phyloP scores from a whole-genome alignment of 2,888 invertebrate species.

The Argyresthia albistria region DNA sequence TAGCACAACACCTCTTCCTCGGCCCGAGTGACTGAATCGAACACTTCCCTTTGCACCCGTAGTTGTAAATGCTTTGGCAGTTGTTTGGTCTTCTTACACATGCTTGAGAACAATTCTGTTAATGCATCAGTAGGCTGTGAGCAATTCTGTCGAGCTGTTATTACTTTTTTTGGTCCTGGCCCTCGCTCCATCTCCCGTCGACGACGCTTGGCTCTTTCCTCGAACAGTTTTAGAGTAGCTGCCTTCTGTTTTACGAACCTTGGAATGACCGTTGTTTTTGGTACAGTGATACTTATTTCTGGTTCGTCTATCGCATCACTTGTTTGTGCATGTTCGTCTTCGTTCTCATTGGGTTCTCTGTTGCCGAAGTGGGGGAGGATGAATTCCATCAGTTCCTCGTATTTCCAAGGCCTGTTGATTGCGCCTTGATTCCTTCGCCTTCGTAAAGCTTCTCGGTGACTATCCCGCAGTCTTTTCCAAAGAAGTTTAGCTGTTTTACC shows the following conservation, averaged over 20 bases:
- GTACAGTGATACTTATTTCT: not conserved
- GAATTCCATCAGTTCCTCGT: slow-evolving; percentile 17
- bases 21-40: not conserved
- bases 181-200: not conserved
- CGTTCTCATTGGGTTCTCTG: not conserved
- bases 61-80: slow-evolving; percentile 1
- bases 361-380: slow-evolving; percentile 5
- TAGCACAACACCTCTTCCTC: slow-evolving; percentile 4
- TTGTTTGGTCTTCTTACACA: slow-evolving; percentile 2
- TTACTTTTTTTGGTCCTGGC: not conserved
- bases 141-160: not conserved
- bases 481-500: slow-evolving; percentile 15
- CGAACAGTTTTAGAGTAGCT: not conserved
- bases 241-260: not conserved
- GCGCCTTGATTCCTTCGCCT: slow-evolving; percentile 11
- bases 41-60: slow-evolving; percentile 2
- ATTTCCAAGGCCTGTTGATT: slow-evolving; percentile 16
- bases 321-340: not conserved
- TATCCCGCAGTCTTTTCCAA: slow-evolving; percentile 19
- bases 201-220: not conserved
- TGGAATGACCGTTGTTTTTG: not conserved
- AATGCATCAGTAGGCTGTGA: not conserved
- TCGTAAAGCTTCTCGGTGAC: slow-evolving; percentile 18
- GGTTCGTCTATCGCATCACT: not conserved
- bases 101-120: not conserved